Evolutionary conservation across 2,797 vertebrate genomes (phyloP).

Genomic region (Sebastes flavidus): DNA sequence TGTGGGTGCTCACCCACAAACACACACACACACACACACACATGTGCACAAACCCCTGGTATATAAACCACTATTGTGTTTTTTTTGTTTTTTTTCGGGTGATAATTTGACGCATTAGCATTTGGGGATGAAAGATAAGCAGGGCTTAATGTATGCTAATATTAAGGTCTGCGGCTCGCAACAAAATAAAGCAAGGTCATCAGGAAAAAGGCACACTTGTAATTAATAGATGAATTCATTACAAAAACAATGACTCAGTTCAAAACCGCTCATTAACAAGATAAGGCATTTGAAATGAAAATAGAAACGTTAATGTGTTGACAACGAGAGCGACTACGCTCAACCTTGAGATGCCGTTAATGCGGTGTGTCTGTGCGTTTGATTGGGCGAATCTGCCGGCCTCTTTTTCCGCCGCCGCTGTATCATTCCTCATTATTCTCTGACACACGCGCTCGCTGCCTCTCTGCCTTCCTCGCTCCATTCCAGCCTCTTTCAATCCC

Average conservation of each 20-base stretch:
- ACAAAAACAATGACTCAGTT: constrained; percentile 75
- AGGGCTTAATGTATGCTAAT: constrained; percentile 79
- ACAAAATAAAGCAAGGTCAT: constrained; percentile 79
- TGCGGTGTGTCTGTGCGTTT: constrained; percentile 31
- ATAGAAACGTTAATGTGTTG: constrained; percentile 58
- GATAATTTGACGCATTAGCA: constrained; percentile 77
- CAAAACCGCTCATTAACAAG: constrained; percentile 69
- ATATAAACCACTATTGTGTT: constrained; percentile 31
- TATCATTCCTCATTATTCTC: constrained; percentile 79
- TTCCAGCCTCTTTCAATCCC: constrained; percentile 20
- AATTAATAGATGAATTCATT: constrained; percentile 78
- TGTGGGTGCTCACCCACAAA: constrained; percentile 60
- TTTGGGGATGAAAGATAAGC: constrained; percentile 76
- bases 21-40: constrained; percentile 23
- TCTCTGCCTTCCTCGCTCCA: constrained; percentile 35
- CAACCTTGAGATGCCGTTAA: constrained; percentile 47
- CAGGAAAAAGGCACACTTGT: constrained; percentile 55
- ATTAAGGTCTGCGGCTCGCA: constrained; percentile 68
- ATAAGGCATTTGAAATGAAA: constrained; percentile 68
- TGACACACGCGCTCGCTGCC: constrained; percentile 57
- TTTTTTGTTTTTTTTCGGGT: constrained; percentile 14
- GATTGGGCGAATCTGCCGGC: constrained; percentile 51
- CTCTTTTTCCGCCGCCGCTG: constrained; percentile 46
- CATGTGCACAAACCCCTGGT: not conserved
- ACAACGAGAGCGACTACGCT: constrained; percentile 37